Percentiles rank a stretch among this genome's conserved stretches.
Evolutionary conservation across 2,888 invertebrate genomes (phyloP).

Genomic region (Rotaria macrura): DNA sequence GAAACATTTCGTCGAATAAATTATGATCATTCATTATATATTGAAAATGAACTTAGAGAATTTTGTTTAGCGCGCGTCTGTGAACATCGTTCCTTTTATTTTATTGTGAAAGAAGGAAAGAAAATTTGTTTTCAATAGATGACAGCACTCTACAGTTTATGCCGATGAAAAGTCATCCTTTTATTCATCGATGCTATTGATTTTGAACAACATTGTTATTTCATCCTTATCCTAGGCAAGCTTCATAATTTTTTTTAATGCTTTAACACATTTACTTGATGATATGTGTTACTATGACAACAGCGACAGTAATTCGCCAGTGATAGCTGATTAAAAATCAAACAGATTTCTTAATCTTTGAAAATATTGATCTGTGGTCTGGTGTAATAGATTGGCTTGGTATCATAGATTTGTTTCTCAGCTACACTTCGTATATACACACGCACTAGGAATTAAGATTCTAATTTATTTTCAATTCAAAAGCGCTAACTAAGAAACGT

Average conservation of each 20-base stretch:
- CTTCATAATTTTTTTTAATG: too few species aligned
- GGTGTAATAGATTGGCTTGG: not conserved
- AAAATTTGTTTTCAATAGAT: not conserved
- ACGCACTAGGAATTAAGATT: too few species aligned
- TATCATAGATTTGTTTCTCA: too few species aligned
- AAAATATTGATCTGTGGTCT: not conserved
- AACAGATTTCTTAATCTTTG: not conserved
- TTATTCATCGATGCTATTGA: not conserved
- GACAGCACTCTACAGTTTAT: not conserved
- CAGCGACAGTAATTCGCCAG: not conserved
- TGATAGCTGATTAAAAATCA: not conserved
- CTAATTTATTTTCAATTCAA: too few species aligned
- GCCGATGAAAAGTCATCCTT: not conserved
- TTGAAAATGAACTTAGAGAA: not conserved
- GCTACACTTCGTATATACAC: too few species aligned
- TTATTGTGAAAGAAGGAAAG: too few species aligned
- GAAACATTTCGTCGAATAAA: not conserved
- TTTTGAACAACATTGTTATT: not conserved
- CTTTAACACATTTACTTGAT: too few species aligned
- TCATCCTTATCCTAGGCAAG: not conserved
- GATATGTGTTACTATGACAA: not conserved
- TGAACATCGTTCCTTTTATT: too few species aligned
- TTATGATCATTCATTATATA: not conserved
- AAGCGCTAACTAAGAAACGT: too few species aligned
- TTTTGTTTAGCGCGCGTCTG: not conserved